Conservation (phyloP, 2,113 vertebrate species). For the Corythornis vintsioides region DNA sequence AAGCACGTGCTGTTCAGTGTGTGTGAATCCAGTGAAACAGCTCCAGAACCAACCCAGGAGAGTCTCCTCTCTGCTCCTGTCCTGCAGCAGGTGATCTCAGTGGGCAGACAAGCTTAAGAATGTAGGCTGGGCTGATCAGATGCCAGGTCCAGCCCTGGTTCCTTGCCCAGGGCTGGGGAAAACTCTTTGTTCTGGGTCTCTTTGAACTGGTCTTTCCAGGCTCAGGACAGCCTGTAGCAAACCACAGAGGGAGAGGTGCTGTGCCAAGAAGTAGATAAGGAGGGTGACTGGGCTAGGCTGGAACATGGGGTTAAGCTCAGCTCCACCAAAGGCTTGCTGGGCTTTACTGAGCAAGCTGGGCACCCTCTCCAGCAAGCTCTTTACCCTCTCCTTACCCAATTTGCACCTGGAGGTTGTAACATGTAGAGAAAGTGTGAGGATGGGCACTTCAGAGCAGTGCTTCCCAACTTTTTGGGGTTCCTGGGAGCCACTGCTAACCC, state of each 20-base stretch:
- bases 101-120: background rate
- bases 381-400: background rate
- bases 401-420: background rate
- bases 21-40: background rate
- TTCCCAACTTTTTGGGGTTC: background rate
- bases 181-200: background rate
- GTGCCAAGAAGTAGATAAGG: background rate
- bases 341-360: background rate
- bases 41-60: background rate
- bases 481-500: background rate
- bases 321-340: background rate
- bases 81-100: background rate
- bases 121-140: background rate
- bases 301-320: background rate
- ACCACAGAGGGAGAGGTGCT: rapidly evolving
- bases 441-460: background rate
- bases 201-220: background rate
- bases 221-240: background rate
- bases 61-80: background rate
- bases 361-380: background rate
- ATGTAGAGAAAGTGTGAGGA: background rate
- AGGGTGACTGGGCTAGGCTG: background rate
- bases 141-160: background rate
- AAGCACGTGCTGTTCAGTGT: background rate
- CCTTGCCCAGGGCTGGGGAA: background rate